Conservation (phyloP, 2,888 invertebrate genomes). For the Nemoura dubitans region DNA sequence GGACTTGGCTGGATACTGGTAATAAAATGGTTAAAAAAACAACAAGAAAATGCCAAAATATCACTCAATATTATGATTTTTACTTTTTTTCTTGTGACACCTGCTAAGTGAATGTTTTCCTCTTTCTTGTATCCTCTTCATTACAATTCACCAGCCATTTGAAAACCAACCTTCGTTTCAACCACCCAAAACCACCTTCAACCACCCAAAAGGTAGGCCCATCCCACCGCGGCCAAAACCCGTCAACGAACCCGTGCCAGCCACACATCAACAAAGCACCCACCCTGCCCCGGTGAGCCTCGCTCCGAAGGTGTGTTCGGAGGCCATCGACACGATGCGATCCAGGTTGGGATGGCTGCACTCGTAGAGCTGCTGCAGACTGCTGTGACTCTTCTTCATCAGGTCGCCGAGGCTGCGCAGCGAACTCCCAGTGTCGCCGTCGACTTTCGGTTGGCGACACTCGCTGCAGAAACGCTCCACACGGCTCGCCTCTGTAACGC, state of each 20-base stretch:
- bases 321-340: slow-evolving; percentile 77
- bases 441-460: slow-evolving; percentile 61
- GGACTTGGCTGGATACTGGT: no score
- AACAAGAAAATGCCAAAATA: no score
- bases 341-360: slow-evolving; percentile 93
- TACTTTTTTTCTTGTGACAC: no score
- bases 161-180: no score
- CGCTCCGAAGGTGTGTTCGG: slow-evolving; percentile 78
- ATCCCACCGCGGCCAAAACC: not conserved
- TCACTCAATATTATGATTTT: no score
- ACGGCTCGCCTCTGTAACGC: slow-evolving; percentile 79
- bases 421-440: slow-evolving; percentile 58
- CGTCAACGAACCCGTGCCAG: not conserved
- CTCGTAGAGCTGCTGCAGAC: slow-evolving; percentile 85
- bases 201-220: no score
- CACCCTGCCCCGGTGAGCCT: slow-evolving; percentile 94
- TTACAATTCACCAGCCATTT: no score
- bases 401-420: slow-evolving; percentile 75
- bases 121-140: no score
- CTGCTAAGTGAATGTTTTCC: no score
- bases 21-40: no score
- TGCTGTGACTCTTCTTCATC: slow-evolving; percentile 90
- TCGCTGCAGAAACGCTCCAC: slow-evolving; percentile 79
- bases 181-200: no score
- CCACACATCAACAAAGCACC: slow-evolving; percentile 49